Base-by-base conservation (phyloP, 2,797 vertebrate species). In the Pygocentrus nattereri region DNA sequence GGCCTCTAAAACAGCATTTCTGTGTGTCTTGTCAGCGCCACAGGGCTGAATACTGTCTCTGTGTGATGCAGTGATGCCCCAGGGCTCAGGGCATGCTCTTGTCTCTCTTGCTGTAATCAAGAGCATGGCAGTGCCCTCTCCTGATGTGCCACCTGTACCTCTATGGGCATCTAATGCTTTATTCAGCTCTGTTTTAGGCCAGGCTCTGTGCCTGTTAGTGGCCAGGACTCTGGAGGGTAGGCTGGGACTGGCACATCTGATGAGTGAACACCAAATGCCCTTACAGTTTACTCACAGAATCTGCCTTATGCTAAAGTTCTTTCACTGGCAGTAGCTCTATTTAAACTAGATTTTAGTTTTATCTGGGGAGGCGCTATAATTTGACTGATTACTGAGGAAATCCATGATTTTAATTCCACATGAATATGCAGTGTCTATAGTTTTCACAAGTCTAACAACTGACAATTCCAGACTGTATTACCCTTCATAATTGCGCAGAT, bases 141-240 rank as follows among this genome's bases (percentile, higher is more conserved):
- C 47, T 80, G 74, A 86, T 79, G 77, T 62, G 31, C 79, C 85
- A 88, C 83, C 85, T 88, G 87, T 83, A 76, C 56, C 85, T 78
- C 30, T 64, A n/a, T 27, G 85, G 74, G 82, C 67, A 69, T n/a
- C 75, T 71, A 70, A 52, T 74, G 71, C 27, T 68, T 23, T 38
- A 64, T 58, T 77, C 69, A 65, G 70, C 38, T 67, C 21, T 10
- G n/a, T 59, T 83, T 74, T 79, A 54, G 61, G 79, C 79, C 49
- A 49, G 52, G 34, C 62, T 61, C n/a, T 31, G 54, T 56, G 80
- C 74, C 75, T 54, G 38, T 67, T 38, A 52, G 25, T 70, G 27
- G n/a, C 2, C 73, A n/a, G 30, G 19, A 49, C 47, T 74, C 75
- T 56, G 47, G 71, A 82, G 76, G 74, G 49, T 79, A 64, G 34